Conservation (phyloP, 2,888 invertebrate genomes). For the Antitype chi region DNA sequence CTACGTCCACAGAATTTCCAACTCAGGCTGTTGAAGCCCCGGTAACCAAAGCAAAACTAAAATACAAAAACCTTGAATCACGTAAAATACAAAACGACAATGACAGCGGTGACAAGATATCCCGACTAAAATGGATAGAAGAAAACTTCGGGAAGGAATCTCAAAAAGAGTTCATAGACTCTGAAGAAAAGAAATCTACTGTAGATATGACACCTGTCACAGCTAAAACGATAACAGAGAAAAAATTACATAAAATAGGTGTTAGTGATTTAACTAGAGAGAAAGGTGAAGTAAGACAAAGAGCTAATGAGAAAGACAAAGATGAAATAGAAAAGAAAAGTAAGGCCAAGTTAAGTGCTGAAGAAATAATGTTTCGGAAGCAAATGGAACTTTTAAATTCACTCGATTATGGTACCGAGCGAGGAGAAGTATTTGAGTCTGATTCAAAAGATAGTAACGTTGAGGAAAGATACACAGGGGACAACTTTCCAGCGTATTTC, state of each 20-base stretch:
- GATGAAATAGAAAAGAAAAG: slow-evolving; percentile 4
- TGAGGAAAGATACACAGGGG: slow-evolving; percentile 68
- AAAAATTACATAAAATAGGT: slow-evolving; percentile 48
- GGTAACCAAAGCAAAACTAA: slow-evolving; percentile 32
- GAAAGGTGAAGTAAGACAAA: slow-evolving; percentile 36
- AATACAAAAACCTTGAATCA: slow-evolving; percentile 23
- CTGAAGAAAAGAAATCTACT: slow-evolving; percentile 29
- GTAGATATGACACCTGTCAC: background rate
- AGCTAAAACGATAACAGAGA: slow-evolving; percentile 2
- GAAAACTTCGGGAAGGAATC: slow-evolving; percentile 72
- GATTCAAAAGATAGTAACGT: slow-evolving; percentile 71
- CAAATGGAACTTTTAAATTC: slow-evolving; percentile 79
- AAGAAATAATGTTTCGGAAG: slow-evolving; percentile 75
- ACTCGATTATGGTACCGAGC: slow-evolving; percentile 80
- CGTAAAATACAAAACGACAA: background rate
- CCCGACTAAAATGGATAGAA: slow-evolving; percentile 72
- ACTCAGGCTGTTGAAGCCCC: background rate
- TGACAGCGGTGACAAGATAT: slow-evolving; percentile 45
- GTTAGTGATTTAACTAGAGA: slow-evolving; percentile 73
- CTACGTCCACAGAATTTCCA: slow-evolving; percentile 7
- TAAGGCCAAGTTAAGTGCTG: slow-evolving; percentile 44
- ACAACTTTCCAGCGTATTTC: slow-evolving; percentile 73
- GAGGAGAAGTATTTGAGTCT: slow-evolving; percentile 69
- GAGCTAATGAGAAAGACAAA: background rate
- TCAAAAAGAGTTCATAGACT: slow-evolving; percentile 44